Base-by-base conservation (phyloP, 2,797 vertebrate genomes). In the Fratercula arctica region DNA sequence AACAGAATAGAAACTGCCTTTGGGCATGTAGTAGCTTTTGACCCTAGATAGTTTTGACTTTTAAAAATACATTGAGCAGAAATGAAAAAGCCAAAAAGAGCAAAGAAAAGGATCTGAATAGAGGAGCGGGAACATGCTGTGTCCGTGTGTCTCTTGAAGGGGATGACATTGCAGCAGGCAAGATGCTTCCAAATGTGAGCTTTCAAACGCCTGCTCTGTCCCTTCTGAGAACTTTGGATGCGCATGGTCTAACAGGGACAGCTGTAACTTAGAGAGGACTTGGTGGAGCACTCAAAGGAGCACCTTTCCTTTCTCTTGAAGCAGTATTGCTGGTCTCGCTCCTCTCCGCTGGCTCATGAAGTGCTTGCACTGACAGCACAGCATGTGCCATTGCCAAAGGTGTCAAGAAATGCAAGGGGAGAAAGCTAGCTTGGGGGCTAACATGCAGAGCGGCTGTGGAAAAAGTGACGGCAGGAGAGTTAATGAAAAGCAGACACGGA, bases 401-500 rank as follows among this genome's bases (percentile, higher is more conserved):
- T 29, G 75, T 43, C 2, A 14, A 70, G 61, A 51, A 57, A 23
- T 3, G 18, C 4, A 7, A 1, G 25, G 77, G 74, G 53, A 80
- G 68, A 51, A 13, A 53, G 60, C 60, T 37, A 8, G 28, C 43
- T 80, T 51, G 80, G 51, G 63, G 89, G 74, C 45, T 53, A 4
- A 11, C 1, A 63, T 81, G 77, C 84, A 4, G 33, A 68, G 85
- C 1, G 69, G 59, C 41, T 33, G 48, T 87, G 94, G 96, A 94
- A 97, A 94, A 89, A 83, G 54, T 80, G 95, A 93, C 80, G 28
- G 94, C 76, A 29, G 85, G 56, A 31, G 82, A 88, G 70, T 68
- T 94, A 90, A 96, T 93, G 93, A 66, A 81, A 96, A 97, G 59
- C 97, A 97, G 96, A 79, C 54, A 4, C 35, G 0, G 15, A 89